These are phyloP conservation scores for Drosophila pruinosa DNA, from an alignment of 1,140 invertebrate species.

Conservation along the genomic window DNA sequence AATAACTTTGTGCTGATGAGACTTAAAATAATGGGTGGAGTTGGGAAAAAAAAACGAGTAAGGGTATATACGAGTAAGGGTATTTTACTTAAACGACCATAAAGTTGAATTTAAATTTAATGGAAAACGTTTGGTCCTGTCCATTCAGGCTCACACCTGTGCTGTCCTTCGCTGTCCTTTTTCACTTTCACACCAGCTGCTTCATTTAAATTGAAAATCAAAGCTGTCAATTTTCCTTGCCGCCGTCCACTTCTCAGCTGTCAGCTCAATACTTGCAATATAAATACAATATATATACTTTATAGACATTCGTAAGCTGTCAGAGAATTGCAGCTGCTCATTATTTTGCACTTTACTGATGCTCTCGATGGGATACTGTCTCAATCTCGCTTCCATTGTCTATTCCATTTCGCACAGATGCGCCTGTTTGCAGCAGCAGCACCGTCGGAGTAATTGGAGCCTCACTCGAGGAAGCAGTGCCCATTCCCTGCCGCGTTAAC, in stretches of 20 bases:
- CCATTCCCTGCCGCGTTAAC: slow-evolving; percentile 92
- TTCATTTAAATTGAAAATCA: slow-evolving; percentile 73
- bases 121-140: not conserved
- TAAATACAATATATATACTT: slow-evolving; percentile 57
- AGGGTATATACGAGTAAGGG: not conserved
- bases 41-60: not conserved
- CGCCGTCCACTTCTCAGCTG: slow-evolving; percentile 42
- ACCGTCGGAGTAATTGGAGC: slow-evolving; percentile 90
- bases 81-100: slow-evolving; percentile 4
- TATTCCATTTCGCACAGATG: slow-evolving; percentile 85
- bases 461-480: slow-evolving; percentile 91
- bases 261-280: slow-evolving; percentile 65
- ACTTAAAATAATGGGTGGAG: not conserved
- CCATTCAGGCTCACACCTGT: not conserved
- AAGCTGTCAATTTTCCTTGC: slow-evolving; percentile 65
- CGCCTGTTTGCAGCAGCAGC: slow-evolving; percentile 90
- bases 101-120: slow-evolving; percentile 30
- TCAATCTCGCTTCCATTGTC: slow-evolving; percentile 25
- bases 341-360: slow-evolving; percentile 65
- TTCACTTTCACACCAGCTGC: slow-evolving; percentile 43
- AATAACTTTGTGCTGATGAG: slow-evolving; percentile 37
- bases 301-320: slow-evolving; percentile 34
- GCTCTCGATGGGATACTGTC: slow-evolving; percentile 14
- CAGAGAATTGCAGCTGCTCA: slow-evolving; percentile 69
- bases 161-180: slow-evolving; percentile 1